Evolutionary conservation across 2,797 vertebrate species (phyloP), one percentile per base, ranked within the genome.

Genomic region (Buceros bicornis): DNA sequence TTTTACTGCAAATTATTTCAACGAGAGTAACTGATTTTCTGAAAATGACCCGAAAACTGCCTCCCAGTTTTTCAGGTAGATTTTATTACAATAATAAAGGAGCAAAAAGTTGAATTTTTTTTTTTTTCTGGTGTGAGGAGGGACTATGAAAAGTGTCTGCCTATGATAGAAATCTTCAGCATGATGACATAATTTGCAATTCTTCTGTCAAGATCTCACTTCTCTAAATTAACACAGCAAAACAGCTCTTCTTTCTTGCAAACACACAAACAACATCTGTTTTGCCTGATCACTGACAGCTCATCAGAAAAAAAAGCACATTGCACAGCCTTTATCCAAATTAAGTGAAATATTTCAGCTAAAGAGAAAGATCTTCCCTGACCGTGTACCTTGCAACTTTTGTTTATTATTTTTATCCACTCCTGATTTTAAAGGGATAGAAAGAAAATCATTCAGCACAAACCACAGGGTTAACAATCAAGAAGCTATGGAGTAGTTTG

Each of bases 251-350:
- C 82, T 85, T 93, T 87, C 89, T 93, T 88, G 81, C 67, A 91
- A 82, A 85, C 40, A 82, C 60, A 66, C 50, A 92, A 96, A 93
- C 28, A 95, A 33, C 78, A 94, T 97, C 94, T 97, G 90, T 95
- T 97, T 97, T 78, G 35, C 45, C 86, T 93, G 16, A 16, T 88
- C 67, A 89, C 50, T 93, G 89, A 89, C 66, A 97, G 42, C n/a
- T 93, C 33, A 78, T 82, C 28, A 73, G 43, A 45, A 95, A 92
- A 94, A 88, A 94, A 69, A 56, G 24, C 58, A 79, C 66, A 28
- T 69, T 91, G 66, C 47, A 85, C 43, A 88, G 61, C 29, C 74
- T 97, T 95, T 89, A 87, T 89, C 48, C 82, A 90, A 95, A 87
- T 48, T 69, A 91, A 95, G 64, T 67, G 19, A 84, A 84, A 91